These are phyloP conservation scores for Ditula angustiorana DNA, from an alignment of 2,888 invertebrate species.

Conservation along the genomic window DNA sequence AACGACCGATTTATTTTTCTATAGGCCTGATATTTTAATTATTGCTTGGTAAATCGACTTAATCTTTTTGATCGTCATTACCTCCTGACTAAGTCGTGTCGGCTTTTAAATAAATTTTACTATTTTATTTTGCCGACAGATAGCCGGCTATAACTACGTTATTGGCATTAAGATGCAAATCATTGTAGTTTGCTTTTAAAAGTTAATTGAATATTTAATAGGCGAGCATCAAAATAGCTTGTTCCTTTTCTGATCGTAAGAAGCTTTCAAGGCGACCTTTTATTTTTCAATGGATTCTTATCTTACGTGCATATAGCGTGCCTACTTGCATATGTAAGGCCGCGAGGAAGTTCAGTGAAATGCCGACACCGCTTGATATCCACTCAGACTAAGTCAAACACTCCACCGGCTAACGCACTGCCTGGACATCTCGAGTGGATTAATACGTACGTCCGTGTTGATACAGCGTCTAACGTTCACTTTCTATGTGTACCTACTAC, in stretches of 20 bases:
- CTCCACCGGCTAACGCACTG: conserved; percentile 49
- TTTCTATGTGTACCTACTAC: conserved; percentile 53
- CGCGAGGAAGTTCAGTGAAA: conserved; percentile 24
- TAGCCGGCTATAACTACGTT: conserved; percentile 3
- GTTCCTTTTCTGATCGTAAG: conserved; percentile 24
- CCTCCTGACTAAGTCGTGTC: conserved; percentile 2
- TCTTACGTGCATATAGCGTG: conserved; percentile 18
- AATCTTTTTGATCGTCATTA: conserved; percentile 2
- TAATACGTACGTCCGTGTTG: conserved; percentile 50
- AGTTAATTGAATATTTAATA: conserved; percentile 39
- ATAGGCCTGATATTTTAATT: background rate
- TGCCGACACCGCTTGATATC: conserved; percentile 32
- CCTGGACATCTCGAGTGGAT: conserved; percentile 55
- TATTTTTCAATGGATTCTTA: conserved; percentile 26
- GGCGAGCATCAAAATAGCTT: conserved; percentile 14
- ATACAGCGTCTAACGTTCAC: conserved; percentile 51
- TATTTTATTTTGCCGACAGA: background rate
- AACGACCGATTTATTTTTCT: background rate
- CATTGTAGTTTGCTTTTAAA: conserved; percentile 28
- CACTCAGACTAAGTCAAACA: conserved; percentile 41
- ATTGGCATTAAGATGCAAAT: conserved; percentile 33
- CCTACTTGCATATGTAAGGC: conserved; percentile 22
- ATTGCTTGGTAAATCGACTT: background rate
- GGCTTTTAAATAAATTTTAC: conserved; percentile 15
- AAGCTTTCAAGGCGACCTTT: conserved; percentile 17